Evolutionary conservation across 2,888 invertebrate genomes (phyloP), one percentile per base, ranked within the genome.

Genomic region (Acanthopleura granulata): DNA sequence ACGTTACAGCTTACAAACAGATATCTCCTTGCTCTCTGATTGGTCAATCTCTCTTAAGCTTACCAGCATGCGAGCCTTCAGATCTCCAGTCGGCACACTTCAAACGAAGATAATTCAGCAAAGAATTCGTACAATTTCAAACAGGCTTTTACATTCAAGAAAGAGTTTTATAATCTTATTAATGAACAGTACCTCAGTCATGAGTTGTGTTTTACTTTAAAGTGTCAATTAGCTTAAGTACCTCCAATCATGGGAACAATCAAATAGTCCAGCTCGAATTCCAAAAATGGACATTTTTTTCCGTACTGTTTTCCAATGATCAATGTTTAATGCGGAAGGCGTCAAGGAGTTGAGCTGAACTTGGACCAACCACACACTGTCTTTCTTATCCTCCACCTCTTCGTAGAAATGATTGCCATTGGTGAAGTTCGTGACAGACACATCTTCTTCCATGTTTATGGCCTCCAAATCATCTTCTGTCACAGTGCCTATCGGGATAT

Each of bases 341-440:
- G 49, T 62, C 11, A 74, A 70, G 49, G 79, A 78, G 75, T 85
- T 57, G 75, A 88, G 85, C 22, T 90, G 83, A 1, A 92, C 91
- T 83, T 92, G 92, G 1, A 92, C 91, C 61, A 92, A 83, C 92
- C 92, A 92, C 15, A 92, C 91, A 80, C 91, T 91, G 85, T 92
- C 92, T 83, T 92, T 92, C 29, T 91, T 91, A 82, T 92, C 92
- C 81, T 92, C 92, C 11, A 92, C 92, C 85, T 91, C 88, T 79
- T 91, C 90, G 76, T 90, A 89, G 82, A 91, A 91, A 80, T 91
- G 90, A 61, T 86, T 82, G 27, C 90, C 90, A 76, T 90, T 88
- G 1, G 89, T 90, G 80, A 90, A 91, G 80, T 89, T 89, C 15
- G 89, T 89, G n/a, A 84, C 79, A 25, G 77, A 69, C 12, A 80